phyloP scores from a whole-genome alignment of 2,888 invertebrate species.

The Hydrotaea cyrtoneurina region DNA sequence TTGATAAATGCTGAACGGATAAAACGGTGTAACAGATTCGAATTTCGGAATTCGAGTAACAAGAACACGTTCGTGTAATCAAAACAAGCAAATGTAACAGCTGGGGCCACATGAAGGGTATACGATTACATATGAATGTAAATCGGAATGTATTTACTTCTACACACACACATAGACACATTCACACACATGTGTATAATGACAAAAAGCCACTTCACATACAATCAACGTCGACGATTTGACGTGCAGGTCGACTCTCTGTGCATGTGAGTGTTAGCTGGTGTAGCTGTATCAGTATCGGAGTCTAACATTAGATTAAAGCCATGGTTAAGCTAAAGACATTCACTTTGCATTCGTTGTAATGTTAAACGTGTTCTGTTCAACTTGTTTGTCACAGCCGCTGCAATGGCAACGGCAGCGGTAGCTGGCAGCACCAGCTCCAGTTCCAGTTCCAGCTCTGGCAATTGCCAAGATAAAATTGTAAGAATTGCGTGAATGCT shows the following conservation, averaged over 20 bases:
- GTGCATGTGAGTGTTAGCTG: neutral
- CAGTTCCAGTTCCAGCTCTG: neutral
- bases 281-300: neutral
- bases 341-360: constrained; percentile 24
- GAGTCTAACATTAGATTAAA: constrained; percentile 58
- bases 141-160: neutral
- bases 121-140: constrained; percentile 15
- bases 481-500: constrained; percentile 56
- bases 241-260: neutral
- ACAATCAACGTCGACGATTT: constrained; percentile 2
- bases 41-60: constrained; percentile 19
- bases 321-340: constrained; percentile 54
- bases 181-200: neutral
- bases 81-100: constrained; percentile 21
- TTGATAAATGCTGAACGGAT: constrained; percentile 37
- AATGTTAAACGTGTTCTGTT: constrained; percentile 61
- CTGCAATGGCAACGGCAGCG: neutral
- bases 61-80: constrained; percentile 45
- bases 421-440: neutral
- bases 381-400: constrained; percentile 43
- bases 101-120: constrained; percentile 39
- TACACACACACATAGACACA: neutral
- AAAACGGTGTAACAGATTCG: constrained; percentile 43
- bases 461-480: constrained; percentile 40
- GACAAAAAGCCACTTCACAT: neutral